A percentile compares a stretch with the other conserved stretches of the same genome.
phyloP scores from a whole-genome alignment of 2,888 invertebrate species.

The Thelaira solivaga region DNA sequence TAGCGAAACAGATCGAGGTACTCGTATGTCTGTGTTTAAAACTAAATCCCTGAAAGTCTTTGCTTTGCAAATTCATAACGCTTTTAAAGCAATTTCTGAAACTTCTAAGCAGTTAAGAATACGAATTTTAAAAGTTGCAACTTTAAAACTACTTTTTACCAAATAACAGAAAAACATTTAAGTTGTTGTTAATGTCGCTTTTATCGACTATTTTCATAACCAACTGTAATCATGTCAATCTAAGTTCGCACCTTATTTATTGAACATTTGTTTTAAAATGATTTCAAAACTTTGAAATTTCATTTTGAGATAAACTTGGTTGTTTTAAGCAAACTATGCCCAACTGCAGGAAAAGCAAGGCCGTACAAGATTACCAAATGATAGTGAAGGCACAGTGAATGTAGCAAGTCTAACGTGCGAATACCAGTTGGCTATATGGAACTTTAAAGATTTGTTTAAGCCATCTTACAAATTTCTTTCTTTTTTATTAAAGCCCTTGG shows the following conservation, averaged over 20 bases:
- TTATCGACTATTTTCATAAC: not conserved
- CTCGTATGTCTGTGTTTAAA: too few species aligned
- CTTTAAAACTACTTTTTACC: too few species aligned
- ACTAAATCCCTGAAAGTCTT: too few species aligned
- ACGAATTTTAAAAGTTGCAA: too few species aligned
- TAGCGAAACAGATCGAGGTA: too few species aligned
- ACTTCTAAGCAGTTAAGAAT: too few species aligned
- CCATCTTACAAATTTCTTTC: not conserved
- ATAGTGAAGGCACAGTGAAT: constrained; percentile 33
- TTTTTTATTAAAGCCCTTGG: constrained; percentile 56
- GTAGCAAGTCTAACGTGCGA: constrained; percentile 6
- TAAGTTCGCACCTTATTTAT: constrained; percentile 75
- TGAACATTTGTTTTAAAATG: constrained; percentile 69
- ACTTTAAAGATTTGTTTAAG: constrained; percentile 12
- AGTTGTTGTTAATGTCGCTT: not conserved
- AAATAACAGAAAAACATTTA: too few species aligned
- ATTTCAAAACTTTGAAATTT: constrained; percentile 69
- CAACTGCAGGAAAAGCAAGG: constrained; percentile 1
- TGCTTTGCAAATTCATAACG: too few species aligned
- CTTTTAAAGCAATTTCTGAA: too few species aligned
- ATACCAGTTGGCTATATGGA: constrained; percentile 7
- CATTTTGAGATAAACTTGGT: constrained; percentile 7
- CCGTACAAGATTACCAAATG: constrained; percentile 34
- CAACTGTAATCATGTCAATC: constrained; percentile 19
- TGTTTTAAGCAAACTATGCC: constrained; percentile 44